Base-by-base conservation (phyloP, 2,888 invertebrate genomes). In the Cataglyphis rosenhaueri region DNA sequence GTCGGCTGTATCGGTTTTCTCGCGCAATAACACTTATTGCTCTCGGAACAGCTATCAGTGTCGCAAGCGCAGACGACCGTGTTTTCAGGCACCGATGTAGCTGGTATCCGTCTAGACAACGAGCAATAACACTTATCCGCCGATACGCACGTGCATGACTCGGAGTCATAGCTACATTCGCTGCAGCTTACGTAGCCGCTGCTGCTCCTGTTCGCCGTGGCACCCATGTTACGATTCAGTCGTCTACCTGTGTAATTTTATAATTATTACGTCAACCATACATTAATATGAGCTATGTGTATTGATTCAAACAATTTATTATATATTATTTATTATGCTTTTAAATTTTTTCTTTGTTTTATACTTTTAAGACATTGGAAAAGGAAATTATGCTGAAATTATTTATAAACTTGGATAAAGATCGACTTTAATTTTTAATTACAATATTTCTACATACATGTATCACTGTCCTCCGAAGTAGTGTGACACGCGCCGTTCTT, bases 61-160 rank as follows among this genome's bases (percentile, higher is more conserved):
- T 97, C 97, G 92, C 97, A 97, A 21, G 97, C 97, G 91, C 98
- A 98, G 91, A 92, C 91, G n/a, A 89, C 81, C n/a, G 89, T 86
- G 93, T 95, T 86, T 92, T 94, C 59, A 94, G 91, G 95, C 94
- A 12, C 95, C 94, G 68, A 95, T 94, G 90, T 95, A 93, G 84
- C 93, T 88, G 91, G 87, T 12, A 89, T 84, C 15, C 90, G 84
- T 41, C 94, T 91, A 12, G 94, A 92, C 82, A 97, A 92, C 3
- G 98, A 97, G 92, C 98, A 98, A 92, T 98, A 98, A 91, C 98
- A 98, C 90, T 98, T 97, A 92, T 98, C 98, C 0, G 97, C 96
- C 0, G 96, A 96, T 35, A 95, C 95, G 90, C 97, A 97, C 15
- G 96, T 96, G 92, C 98, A 98, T 18, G 97, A 97, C 90, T 98